These are phyloP conservation scores for Rhinoraja longicauda DNA, from an alignment of 2,797 vertebrate species.

Conservation along the genomic window DNA sequence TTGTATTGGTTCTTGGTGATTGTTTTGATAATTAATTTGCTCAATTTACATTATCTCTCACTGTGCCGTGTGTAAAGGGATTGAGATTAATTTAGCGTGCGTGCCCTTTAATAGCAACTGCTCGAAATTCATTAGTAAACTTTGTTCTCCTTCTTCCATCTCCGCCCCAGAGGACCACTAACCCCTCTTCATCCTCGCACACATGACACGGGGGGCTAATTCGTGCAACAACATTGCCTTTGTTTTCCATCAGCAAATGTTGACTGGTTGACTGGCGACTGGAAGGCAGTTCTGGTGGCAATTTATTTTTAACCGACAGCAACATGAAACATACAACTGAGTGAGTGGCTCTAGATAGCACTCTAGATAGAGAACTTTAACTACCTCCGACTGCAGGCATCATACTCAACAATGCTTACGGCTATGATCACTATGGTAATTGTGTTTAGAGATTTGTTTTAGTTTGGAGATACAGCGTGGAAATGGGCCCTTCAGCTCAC, in stretches of 20 bases:
- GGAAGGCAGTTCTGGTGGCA: background rate
- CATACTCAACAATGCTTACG: too few species aligned
- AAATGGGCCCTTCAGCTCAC: too few species aligned
- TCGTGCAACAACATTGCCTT: background rate
- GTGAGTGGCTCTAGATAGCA: too few species aligned
- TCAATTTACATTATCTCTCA: slow-evolving; percentile 6
- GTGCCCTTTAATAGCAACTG: background rate
- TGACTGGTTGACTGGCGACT: background rate
- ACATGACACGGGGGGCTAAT: background rate
- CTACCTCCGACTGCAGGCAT: background rate
- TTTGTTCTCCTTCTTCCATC: background rate
- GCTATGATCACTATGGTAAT: too few species aligned
- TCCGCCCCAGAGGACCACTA: background rate
- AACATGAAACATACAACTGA: background rate
- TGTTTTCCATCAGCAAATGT: background rate
- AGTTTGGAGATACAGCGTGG: too few species aligned
- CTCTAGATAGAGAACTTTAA: background rate
- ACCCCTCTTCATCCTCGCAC: slow-evolving; percentile 20
- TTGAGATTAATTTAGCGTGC: slow-evolving; percentile 8
- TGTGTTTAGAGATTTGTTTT: too few species aligned
- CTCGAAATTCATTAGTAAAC: slow-evolving; percentile 22
- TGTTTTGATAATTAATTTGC: slow-evolving; percentile 32
- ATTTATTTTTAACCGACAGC: background rate
- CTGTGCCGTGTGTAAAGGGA: background rate
- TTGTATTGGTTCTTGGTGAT: slow-evolving; percentile 20